phyloP scores from a whole-genome alignment of 2,888 invertebrate genomes.

The Ferdinandea cuprea region DNA sequence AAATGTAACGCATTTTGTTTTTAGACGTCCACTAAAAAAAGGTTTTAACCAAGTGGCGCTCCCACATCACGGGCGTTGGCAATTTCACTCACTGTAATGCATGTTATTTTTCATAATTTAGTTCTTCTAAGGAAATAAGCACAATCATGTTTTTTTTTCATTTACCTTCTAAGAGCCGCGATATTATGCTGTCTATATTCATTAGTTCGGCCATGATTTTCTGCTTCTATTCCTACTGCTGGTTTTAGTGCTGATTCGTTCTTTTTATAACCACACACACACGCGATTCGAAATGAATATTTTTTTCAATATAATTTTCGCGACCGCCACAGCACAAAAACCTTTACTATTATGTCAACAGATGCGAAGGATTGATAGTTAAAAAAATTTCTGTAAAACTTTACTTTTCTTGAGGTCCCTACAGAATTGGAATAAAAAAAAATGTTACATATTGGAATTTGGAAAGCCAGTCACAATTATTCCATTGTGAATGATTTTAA shows the following conservation, averaged over 20 bases:
- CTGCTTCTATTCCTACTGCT: conserved; percentile 32
- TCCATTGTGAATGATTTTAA: conserved; percentile 69
- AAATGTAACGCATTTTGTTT: conserved; percentile 47
- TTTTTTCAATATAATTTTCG: conserved; percentile 22
- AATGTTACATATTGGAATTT: conserved; percentile 39
- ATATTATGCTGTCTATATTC: conserved; percentile 82
- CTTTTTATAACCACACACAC: conserved; percentile 45
- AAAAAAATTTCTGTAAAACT: conserved; percentile 58
- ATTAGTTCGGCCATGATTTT: conserved; percentile 81
- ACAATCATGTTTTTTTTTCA: background rate
- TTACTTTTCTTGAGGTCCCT: conserved; percentile 65
- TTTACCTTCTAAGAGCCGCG: conserved; percentile 81
- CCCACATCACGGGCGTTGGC: conserved; percentile 62
- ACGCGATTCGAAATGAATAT: conserved; percentile 12
- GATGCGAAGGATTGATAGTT: conserved; percentile 45
- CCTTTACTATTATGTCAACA: conserved; percentile 40
- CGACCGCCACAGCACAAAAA: conserved; percentile 43
- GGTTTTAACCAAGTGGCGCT: conserved; percentile 13
- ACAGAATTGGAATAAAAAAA: conserved; percentile 33
- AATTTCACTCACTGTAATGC: background rate
- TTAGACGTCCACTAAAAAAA: conserved; percentile 28
- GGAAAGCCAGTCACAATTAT: conserved; percentile 57
- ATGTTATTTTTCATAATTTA: background rate
- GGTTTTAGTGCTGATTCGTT: conserved; percentile 17
- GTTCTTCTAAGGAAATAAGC: background rate